Evolutionary conservation across 2,797 vertebrate genomes (phyloP).

Genomic region (Poeciliopsis paucimaculata): DNA sequence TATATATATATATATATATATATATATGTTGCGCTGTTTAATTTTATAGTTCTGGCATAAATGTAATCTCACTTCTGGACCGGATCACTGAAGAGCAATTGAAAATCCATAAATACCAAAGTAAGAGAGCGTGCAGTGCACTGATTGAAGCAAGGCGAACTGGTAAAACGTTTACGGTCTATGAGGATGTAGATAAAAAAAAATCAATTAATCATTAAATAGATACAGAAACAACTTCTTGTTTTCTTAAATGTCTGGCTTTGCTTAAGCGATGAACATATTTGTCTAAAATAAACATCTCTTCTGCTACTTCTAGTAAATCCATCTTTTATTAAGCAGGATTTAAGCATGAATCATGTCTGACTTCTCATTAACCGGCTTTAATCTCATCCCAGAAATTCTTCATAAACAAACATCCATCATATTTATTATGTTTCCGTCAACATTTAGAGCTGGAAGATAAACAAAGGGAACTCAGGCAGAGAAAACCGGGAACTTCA

Average conservation of each 20-base stretch:
- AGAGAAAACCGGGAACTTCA: neutral
- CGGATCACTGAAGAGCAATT: neutral
- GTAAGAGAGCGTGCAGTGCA: neutral
- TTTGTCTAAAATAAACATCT: neutral
- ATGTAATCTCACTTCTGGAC: neutral
- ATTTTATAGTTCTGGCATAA: neutral
- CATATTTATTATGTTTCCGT: neutral
- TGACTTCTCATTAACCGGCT: neutral
- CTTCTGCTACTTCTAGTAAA: neutral
- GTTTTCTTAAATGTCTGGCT: neutral
- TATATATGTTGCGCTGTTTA: neutral
- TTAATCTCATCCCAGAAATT: neutral
- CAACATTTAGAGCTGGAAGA: neutral
- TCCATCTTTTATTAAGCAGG: neutral
- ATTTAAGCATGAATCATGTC: slow-evolving; percentile 2
- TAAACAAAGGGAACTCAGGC: neutral
- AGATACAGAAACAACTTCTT: neutral
- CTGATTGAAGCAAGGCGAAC: neutral
- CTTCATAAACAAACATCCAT: neutral
- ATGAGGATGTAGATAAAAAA: neutral
- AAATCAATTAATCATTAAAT: neutral
- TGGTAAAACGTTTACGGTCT: neutral
- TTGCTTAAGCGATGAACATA: neutral
- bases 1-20: too few species aligned
- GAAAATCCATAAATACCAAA: neutral